These are phyloP conservation scores for Antrozous pallidus DNA, from an alignment of 2,797 vertebrate species.

Conservation along the genomic window DNA sequence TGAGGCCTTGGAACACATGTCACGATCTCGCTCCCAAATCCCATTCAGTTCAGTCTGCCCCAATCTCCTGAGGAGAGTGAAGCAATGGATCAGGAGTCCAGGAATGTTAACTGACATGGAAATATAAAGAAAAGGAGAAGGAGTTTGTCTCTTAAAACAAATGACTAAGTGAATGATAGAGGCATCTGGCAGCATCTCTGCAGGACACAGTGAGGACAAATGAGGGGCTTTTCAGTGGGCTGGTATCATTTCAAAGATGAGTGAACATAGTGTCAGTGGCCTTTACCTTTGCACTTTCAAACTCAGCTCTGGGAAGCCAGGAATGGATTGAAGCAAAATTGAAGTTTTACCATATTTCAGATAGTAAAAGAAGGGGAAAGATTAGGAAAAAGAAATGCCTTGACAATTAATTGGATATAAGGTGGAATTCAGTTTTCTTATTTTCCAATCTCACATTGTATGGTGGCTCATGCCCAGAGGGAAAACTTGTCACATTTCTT, in stretches of 20 bases:
- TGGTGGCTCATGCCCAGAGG: background rate
- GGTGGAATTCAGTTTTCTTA: constrained; percentile 27
- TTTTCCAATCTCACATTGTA: constrained; percentile 40
- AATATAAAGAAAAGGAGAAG: background rate
- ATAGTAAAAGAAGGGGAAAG: background rate
- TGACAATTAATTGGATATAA: background rate
- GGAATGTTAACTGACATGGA: background rate
- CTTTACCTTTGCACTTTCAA: background rate
- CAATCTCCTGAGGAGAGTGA: background rate
- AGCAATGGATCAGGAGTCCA: background rate
- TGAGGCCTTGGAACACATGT: background rate
- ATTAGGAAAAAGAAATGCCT: background rate
- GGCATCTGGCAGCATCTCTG: background rate
- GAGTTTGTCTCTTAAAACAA: background rate
- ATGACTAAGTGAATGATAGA: background rate
- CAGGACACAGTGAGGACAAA: background rate
- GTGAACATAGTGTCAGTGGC: background rate
- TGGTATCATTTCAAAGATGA: background rate
- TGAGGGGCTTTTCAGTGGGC: background rate
- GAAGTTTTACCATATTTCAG: background rate
- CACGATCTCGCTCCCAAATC: background rate
- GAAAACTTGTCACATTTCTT: background rate
- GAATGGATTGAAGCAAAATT: background rate
- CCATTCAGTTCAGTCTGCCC: no score
- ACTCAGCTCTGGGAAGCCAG: background rate